Conservation (phyloP, 2,113 vertebrate species). For the Porphyrio hochstetteri region DNA sequence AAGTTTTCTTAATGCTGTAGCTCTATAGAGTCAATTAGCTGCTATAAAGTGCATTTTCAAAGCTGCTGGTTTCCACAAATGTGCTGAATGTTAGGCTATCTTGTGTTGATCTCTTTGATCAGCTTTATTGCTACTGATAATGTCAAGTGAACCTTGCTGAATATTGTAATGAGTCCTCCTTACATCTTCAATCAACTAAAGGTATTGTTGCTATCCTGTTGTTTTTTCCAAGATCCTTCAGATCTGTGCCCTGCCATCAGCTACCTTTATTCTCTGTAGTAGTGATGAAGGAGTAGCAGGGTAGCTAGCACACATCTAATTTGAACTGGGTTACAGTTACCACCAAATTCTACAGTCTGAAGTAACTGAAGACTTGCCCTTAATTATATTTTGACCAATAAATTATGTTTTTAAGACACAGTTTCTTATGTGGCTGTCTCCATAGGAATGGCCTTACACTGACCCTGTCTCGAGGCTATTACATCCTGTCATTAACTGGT, state of each 20-base stretch:
- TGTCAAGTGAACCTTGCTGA: not conserved
- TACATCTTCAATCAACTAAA: not conserved
- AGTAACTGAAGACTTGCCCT: not conserved
- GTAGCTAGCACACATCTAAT: not conserved
- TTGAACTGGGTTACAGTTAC: not conserved
- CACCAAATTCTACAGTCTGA: not conserved
- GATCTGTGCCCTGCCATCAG: not conserved
- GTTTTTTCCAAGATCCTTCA: not conserved
- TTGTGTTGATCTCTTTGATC: not conserved
- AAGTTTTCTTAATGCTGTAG: not conserved
- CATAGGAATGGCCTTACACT: not conserved
- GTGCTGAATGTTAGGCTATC: not conserved
- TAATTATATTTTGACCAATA: not conserved
- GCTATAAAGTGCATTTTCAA: not conserved
- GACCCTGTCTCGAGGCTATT: not conserved
- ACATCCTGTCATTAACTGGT: not conserved
- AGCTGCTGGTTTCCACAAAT: not conserved
- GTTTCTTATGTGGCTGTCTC: not conserved
- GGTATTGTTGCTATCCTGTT: not conserved
- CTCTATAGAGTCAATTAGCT: not conserved
- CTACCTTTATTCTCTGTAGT: not conserved
- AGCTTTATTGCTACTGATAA: not conserved
- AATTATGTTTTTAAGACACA: not conserved
- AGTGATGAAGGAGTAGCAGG: not conserved
- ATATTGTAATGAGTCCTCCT: not conserved